Evolutionary conservation across 2,113 vertebrate genomes (phyloP).

Genomic region (Caretta caretta): DNA sequence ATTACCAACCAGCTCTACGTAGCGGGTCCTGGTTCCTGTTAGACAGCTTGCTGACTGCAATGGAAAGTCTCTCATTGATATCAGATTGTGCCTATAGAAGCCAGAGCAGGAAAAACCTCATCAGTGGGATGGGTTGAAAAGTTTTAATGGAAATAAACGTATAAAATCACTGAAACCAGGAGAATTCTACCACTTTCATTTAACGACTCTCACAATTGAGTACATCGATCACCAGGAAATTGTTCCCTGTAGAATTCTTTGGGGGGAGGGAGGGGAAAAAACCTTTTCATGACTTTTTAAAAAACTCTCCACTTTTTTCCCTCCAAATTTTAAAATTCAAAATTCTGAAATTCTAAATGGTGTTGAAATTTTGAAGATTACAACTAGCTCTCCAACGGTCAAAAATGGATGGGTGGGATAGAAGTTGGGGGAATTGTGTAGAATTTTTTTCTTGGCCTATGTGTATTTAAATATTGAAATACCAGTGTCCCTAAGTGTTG

Average conservation of each 20-base stretch:
- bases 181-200: too few relatives aligned
- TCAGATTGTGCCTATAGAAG: not conserved
- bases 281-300: not conserved
- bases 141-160: accelerated
- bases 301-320: not conserved
- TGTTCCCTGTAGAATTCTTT: not conserved
- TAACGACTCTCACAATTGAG: too few relatives aligned
- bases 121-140: not conserved
- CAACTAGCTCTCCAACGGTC: not conserved
- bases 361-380: not conserved
- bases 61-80: not conserved
- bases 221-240: not conserved
- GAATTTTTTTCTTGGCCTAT: not conserved
- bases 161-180: not conserved
- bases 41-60: not conserved
- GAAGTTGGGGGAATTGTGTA: not conserved
- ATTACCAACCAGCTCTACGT: not conserved
- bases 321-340: not conserved
- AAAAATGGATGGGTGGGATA: not conserved
- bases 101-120: not conserved
- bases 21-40: accelerated
- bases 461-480: not conserved
- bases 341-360: not conserved
- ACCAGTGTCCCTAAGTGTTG: not conserved
- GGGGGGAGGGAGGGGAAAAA: not conserved